Base-by-base conservation (phyloP, 2,113 vertebrate species). In the Amblyopsis rosae region DNA sequence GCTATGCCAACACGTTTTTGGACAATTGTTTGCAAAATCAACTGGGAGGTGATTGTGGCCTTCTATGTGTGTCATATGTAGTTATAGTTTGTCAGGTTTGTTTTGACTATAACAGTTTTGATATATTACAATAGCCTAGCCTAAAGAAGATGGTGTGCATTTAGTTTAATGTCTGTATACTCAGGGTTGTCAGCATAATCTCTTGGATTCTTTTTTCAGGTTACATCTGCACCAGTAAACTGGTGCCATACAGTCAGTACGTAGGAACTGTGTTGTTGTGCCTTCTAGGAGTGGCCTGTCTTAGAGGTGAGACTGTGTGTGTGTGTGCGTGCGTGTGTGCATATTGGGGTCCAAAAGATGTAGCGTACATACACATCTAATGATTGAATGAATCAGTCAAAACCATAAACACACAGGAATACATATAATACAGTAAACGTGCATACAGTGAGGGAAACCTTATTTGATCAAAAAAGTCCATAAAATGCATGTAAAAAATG, bases 211-310 rank as follows among this genome's bases (percentile, higher is more conserved):
- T 75, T 56, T 19, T 32, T 62, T 17, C 62, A 95, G 96, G 96
- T 62, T 96, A 95, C 85, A 88, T 97, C 85, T 95, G 93, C 76
- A 89, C 93, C 87, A 94, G 93, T 77, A 95, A 95, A 82, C 81
- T 96, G 83, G 90, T 95, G 59, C 95, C 95, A 0, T 85, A 94
- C 63, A 92, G 94, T 78, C 95, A 96, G 76, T 96, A 95, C 60
- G 86, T 95, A 9, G 94, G 94, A 72, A 94, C 94, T 0, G 76
- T 93, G 67, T 81, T 96, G 64, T 87, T 96, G 1, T 92, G 96
- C 46, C 90, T 97, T 72, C 90, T 95, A 0, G 95, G 95, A 7
- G 93, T 97, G 19, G 94, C 93, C 65, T 97, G 94, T 87, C 91
- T 97, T 47, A 87, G 96, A 95, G 96, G 96, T 97, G 87, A 89